Conservation (phyloP, 2,113 vertebrate genomes). For the Sorex fumeus region DNA sequence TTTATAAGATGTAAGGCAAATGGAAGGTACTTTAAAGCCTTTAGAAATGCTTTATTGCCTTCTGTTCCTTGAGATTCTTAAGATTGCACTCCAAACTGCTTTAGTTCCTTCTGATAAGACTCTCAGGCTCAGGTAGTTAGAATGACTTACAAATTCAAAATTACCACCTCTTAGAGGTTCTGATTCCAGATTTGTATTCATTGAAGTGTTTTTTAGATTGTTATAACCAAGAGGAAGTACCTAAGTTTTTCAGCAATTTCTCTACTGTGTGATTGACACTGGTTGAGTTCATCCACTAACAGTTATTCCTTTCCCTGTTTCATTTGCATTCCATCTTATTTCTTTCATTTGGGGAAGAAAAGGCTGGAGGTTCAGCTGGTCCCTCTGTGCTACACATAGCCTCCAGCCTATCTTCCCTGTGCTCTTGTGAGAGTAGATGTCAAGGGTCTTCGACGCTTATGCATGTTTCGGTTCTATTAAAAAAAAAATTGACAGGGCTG, state of each 20-base stretch:
- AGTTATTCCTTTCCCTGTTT: slow-evolving; percentile 45
- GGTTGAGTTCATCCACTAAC: slow-evolving; percentile 52
- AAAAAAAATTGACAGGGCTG: too few relatives aligned
- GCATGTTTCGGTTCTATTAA: background rate
- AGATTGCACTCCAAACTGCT: slow-evolving; percentile 31
- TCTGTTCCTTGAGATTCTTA: slow-evolving; percentile 41
- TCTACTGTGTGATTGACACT: background rate
- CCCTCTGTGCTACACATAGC: slow-evolving; percentile 17
- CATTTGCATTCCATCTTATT: slow-evolving; percentile 32
- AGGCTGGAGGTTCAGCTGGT: slow-evolving; percentile 51
- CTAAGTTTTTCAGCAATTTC: slow-evolving; percentile 26
- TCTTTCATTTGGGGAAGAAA: slow-evolving; percentile 63
- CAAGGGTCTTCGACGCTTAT: slow-evolving; percentile 35
- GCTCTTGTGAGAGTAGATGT: background rate
- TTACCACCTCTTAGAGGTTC: background rate
- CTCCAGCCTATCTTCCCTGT: slow-evolving; percentile 21
- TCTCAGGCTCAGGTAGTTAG: slow-evolving; percentile 23
- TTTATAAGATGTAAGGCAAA: slow-evolving; percentile 19
- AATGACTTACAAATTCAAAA: background rate
- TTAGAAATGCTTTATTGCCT: slow-evolving; percentile 36
- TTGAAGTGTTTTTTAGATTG: background rate
- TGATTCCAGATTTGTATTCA: slow-evolving; percentile 2
- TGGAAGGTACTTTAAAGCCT: background rate
- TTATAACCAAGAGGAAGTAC: background rate
- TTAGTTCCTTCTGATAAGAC: background rate